Percentiles rank a stretch among this genome's conserved stretches.
These are phyloP conservation scores for Hypsibius dujardini DNA, from an alignment of 1,140 invertebrate genomes.

Conservation along the genomic window DNA sequence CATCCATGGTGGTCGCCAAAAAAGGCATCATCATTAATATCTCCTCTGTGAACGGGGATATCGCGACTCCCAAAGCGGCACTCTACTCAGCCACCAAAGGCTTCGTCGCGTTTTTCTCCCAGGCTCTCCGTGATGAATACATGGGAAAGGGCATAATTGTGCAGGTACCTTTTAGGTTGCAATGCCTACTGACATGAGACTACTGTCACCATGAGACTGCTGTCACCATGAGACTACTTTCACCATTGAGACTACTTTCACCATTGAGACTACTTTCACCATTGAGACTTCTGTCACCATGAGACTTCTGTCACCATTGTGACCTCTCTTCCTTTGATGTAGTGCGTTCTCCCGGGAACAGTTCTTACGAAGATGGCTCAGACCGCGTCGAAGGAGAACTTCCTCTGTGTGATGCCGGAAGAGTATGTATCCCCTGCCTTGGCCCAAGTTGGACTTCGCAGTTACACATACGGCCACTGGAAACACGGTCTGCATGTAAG, in stretches of 20 bases:
- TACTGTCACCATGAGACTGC: neutral
- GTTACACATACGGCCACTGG: constrained; percentile 2
- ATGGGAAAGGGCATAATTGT: constrained; percentile 50
- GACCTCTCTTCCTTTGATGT: constrained; percentile 35
- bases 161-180: constrained; percentile 28
- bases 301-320: neutral
- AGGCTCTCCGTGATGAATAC: constrained; percentile 60
- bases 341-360: constrained; percentile 67
- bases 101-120: constrained; percentile 65
- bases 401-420: constrained; percentile 55
- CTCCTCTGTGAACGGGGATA: constrained; percentile 58
- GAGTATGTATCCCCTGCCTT: constrained; percentile 58
- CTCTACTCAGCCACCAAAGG: constrained; percentile 75
- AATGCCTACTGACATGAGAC: neutral
- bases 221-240: neutral
- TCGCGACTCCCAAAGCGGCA: constrained; percentile 60
- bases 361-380: constrained; percentile 85
- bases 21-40: constrained; percentile 80
- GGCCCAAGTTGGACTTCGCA: constrained; percentile 34
- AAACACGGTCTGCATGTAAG: constrained; percentile 11
- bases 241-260: neutral
- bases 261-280: neutral
- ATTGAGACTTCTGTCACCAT: constrained; percentile 7
- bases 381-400: constrained; percentile 44
- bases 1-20: constrained; percentile 62